Evolutionary conservation across 2,888 invertebrate genomes (phyloP).

Genomic region (Drosophila limbata): DNA sequence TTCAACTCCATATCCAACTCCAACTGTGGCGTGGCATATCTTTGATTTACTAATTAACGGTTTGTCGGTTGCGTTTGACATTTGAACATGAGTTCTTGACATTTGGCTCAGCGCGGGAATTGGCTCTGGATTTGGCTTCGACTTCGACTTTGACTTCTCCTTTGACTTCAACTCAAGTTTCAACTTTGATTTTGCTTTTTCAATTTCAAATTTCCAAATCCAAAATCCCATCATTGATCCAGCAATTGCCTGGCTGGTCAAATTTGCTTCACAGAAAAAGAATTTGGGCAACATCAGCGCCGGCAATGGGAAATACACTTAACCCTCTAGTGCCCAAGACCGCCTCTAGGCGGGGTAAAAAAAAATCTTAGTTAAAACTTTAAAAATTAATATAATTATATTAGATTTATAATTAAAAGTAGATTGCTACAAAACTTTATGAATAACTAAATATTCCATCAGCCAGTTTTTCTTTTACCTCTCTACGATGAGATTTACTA

Average conservation of each 20-base stretch:
- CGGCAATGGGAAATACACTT: background rate
- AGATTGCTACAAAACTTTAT: no score
- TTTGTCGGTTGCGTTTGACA: slow-evolving; percentile 83
- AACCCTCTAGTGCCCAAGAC: no score
- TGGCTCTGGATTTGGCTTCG: slow-evolving; percentile 24
- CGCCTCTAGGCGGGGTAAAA: no score
- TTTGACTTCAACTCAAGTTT: slow-evolving; percentile 8
- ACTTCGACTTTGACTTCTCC: slow-evolving; percentile 3
- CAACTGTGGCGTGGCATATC: slow-evolving; percentile 70
- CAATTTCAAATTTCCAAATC: background rate
- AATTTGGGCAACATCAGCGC: background rate
- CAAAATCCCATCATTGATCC: slow-evolving; percentile 28
- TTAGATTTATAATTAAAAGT: no score
- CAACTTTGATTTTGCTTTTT: slow-evolving; percentile 8
- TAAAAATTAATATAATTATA: no score
- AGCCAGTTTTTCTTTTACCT: no score
- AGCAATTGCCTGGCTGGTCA: background rate
- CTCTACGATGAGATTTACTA: no score
- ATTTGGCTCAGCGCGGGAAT: slow-evolving; percentile 66
- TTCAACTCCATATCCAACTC: slow-evolving; percentile 11
- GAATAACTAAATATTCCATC: no score
- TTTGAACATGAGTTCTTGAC: slow-evolving; percentile 83
- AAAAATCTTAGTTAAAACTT: no score
- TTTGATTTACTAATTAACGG: slow-evolving; percentile 84
- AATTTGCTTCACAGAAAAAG: background rate